Evolutionary conservation across 2,888 invertebrate genomes (phyloP).

Genomic region (Drepanosiphum platanoidis): DNA sequence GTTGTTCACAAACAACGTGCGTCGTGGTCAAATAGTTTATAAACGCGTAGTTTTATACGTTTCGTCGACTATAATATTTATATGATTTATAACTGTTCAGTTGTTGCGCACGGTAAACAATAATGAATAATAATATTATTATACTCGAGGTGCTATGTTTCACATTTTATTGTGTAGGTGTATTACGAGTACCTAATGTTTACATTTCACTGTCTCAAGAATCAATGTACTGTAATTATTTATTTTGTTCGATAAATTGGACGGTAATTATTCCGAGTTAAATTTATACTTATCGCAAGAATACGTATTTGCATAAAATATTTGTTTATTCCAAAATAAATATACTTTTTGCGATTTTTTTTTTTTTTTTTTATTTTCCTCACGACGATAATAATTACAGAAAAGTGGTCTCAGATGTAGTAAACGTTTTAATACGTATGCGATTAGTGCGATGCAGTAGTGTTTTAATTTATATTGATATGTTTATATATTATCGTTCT

Average conservation of each 20-base stretch:
- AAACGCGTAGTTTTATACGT: too few species aligned
- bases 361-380: neutral
- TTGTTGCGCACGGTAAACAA: too few species aligned
- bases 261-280: neutral
- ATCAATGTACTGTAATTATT: neutral
- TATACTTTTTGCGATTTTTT: neutral
- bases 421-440: constrained; percentile 8
- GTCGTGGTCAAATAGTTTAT: too few species aligned
- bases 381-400: neutral
- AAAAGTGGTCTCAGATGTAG: neutral
- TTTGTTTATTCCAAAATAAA: neutral
- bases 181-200: neutral
- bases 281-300: neutral
- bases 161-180: too few species aligned
- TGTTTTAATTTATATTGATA: constrained; percentile 32
- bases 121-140: too few species aligned
- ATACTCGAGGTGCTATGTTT: too few species aligned
- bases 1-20: too few species aligned
- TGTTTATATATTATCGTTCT: constrained; percentile 21
- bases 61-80: too few species aligned
- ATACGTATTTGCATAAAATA: neutral
- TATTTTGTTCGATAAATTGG: neutral
- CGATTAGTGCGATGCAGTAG: neutral
- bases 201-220: neutral
- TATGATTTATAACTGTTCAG: too few species aligned